Percentiles rank a stretch among this genome's conserved stretches.
phyloP scores from a whole-genome alignment of 2,113 vertebrate genomes.

The Saguinus imperator region DNA sequence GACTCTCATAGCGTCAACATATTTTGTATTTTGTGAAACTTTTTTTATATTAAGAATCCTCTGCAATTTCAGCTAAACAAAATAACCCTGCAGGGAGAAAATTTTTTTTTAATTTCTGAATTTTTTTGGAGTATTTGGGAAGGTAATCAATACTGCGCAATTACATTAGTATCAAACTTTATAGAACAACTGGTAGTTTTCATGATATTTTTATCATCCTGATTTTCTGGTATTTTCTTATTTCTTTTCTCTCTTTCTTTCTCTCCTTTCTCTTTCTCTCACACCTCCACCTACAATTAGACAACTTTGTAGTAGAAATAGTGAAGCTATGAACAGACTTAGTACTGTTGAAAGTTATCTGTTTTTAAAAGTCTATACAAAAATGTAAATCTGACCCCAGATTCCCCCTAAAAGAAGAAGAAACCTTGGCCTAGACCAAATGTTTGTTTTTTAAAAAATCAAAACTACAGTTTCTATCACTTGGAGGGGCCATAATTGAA shows the following conservation, averaged over 20 bases:
- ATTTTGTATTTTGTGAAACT: background rate
- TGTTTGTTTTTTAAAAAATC: background rate
- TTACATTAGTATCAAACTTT: background rate
- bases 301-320: background rate
- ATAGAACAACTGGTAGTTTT: background rate
- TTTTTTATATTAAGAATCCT: background rate
- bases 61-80: background rate
- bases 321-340: background rate
- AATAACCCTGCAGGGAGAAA: background rate
- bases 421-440: background rate
- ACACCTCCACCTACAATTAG: rapidly evolving
- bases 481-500: background rate
- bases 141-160: background rate
- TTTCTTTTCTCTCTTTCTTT: background rate
- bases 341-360: background rate
- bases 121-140: background rate
- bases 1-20: background rate
- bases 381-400: background rate
- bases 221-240: background rate
- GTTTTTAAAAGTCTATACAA: background rate
- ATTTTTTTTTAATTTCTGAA: background rate
- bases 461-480: background rate
- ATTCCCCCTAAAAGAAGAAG: background rate
- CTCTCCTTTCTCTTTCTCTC: background rate
- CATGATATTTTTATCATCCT: background rate